Evolutionary conservation across 2,797 vertebrate species (phyloP).

Genomic region (Neosilurus mollespiculum): DNA sequence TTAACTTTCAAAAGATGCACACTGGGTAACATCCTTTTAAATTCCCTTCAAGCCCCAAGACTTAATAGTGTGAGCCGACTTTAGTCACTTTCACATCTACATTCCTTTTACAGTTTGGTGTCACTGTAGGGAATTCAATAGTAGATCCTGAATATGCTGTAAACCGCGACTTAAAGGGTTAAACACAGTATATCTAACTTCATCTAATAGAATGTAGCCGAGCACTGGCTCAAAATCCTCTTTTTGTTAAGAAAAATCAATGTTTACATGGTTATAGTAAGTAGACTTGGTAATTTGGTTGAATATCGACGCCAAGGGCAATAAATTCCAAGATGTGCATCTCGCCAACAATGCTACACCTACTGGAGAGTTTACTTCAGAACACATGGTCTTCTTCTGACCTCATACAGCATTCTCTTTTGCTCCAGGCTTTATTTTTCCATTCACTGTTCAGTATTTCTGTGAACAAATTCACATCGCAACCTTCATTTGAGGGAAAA

Average conservation of each 20-base stretch:
- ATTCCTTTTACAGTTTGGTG: neutral
- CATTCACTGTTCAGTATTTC: neutral
- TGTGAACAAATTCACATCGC: neutral
- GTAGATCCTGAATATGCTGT: neutral
- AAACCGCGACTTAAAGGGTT: neutral
- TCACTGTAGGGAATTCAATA: neutral
- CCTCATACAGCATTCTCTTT: neutral
- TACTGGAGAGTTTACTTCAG: neutral
- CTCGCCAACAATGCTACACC: neutral
- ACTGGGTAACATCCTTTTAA: neutral
- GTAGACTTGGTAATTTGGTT: neutral
- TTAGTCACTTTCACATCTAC: neutral
- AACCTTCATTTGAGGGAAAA: neutral
- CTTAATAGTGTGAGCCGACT: neutral
- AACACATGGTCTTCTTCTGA: neutral
- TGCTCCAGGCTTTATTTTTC: neutral
- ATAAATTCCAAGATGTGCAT: neutral
- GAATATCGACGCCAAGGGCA: too few relatives aligned
- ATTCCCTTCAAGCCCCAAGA: neutral
- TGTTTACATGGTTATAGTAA: neutral
- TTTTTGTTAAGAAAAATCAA: neutral
- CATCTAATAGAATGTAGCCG: neutral
- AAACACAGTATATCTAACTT: neutral
- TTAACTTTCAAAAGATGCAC: neutral
- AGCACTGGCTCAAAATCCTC: neutral